phyloP scores from a whole-genome alignment of 2,888 invertebrate species.

The Volucella inflata region DNA sequence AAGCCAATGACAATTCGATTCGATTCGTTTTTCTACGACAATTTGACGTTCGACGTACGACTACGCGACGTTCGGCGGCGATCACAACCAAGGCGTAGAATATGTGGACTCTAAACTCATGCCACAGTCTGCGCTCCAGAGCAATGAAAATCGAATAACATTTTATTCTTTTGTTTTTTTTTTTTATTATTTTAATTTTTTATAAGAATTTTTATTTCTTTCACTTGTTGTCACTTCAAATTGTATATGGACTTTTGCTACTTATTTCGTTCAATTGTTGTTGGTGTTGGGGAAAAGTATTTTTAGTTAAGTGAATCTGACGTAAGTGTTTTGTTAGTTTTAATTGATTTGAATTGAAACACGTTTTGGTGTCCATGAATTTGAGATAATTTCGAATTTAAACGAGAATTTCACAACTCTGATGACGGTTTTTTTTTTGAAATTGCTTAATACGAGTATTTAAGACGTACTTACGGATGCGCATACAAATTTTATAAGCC shows the following conservation, averaged over 20 bases:
- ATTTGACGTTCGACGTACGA: constrained; percentile 28
- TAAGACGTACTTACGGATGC: too few species aligned
- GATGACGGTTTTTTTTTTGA: too few species aligned
- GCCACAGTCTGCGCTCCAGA: constrained; percentile 1
- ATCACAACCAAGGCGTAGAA: constrained; percentile 36
- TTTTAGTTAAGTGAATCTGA: constrained; percentile 41
- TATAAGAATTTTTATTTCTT: constrained; percentile 27
- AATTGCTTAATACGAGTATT: too few species aligned
- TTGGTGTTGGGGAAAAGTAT: constrained; percentile 20
- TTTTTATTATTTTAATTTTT: constrained; percentile 9
- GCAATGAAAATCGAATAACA: constrained; percentile 10
- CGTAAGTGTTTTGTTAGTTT: constrained; percentile 50
- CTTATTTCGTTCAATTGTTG: constrained; percentile 4
- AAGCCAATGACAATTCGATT: constrained; percentile 9
- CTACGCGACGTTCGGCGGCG: constrained; percentile 27
- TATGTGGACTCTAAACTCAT: constrained; percentile 46
- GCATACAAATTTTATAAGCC: too few species aligned
- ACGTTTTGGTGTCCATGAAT: constrained; percentile 29
- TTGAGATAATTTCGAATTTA: constrained; percentile 7
- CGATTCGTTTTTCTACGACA: constrained; percentile 41
- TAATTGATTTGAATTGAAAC: constrained; percentile 58
- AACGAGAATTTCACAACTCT: too few species aligned
- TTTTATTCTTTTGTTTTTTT: background rate
- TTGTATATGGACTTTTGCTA: constrained; percentile 23
- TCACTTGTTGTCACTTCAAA: constrained; percentile 52